Evolutionary conservation across 2,888 invertebrate species (phyloP), one percentile per base, ranked within the genome.

Genomic region (Nemapogon koenigi): DNA sequence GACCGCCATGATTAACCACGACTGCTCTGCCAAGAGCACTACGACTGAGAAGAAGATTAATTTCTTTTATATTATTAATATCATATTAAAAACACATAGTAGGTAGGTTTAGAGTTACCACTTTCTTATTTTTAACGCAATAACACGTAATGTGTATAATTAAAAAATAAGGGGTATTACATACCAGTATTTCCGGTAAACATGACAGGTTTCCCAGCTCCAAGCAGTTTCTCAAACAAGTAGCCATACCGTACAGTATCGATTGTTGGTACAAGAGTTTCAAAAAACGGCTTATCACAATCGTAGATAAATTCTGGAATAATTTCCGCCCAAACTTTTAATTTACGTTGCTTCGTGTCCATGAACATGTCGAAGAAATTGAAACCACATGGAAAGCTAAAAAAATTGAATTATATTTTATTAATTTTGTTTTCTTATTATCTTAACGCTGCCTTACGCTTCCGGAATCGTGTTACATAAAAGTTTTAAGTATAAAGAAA

Each of bases 191-290:
- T 86, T n/a, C 95, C 95, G n/a, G 93, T 93, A 46, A 90, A 88
- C 65, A 96, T 83, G 6, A 94, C 91, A 0, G 94, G 89, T 49
- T 87, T 86, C 19, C 86, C 83, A 2, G 84, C 82, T 6, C 83
- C 69, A 11, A 94, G 78, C 8, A 95, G 71, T 50, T 89, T 84
- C 50, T 90, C 86, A 72, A 91, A 85, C 28, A 93, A 63, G 56
- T 87, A 92, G 39, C 93, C 91, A 56, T 89, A 94, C 49, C 94
- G 83, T 0, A 93, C 89, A 0, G 94, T 95, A 55, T 95, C 94
- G n/a, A 88, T 84, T 0, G 95, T 95, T 0, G 94, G 95, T 6
- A 95, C 94, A 6, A 94, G 76, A 57, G 92, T 91, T 55, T 95
- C 94, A 55, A 94, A 94, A 68, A 93, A 95, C 1, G 93, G 90